Evolutionary conservation across 2,888 invertebrate genomes (phyloP).

Genomic region (Apamea sordens): DNA sequence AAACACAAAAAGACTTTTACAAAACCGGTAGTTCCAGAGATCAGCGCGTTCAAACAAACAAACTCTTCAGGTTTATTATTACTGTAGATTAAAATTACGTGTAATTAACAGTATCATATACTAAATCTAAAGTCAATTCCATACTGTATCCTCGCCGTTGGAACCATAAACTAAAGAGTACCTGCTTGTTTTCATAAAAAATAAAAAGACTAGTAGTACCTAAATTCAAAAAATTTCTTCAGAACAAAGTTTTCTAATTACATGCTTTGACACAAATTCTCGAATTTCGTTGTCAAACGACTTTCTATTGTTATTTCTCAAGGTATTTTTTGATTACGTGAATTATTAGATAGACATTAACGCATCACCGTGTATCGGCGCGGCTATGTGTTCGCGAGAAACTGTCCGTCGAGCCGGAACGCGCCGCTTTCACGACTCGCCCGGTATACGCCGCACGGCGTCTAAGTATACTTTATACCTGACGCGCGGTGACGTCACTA

Average conservation of each 20-base stretch:
- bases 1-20: too few relatives aligned
- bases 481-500: conserved; percentile 80
- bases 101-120: not conserved
- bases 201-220: conserved; percentile 9
- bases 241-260: conserved; percentile 46
- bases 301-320: conserved; percentile 60
- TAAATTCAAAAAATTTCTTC: conserved; percentile 5
- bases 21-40: too few relatives aligned
- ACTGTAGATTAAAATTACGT: not conserved
- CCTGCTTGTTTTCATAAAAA: not conserved
- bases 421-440: conserved; percentile 82
- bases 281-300: conserved; percentile 17
- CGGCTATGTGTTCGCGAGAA: conserved; percentile 77
- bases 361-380: conserved; percentile 65
- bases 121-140: not conserved
- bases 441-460: conserved; percentile 67
- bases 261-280: conserved; percentile 43
- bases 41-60: too few relatives aligned
- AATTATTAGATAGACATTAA: conserved; percentile 62
- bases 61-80: not conserved
- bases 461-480: conserved; percentile 66
- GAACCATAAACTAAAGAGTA: not conserved
- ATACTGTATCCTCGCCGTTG: not conserved
- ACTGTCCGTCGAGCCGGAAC: conserved; percentile 86
- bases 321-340: conserved; percentile 51